Base-by-base conservation (phyloP, 2,113 vertebrate genomes). In the Symphodus melops region DNA sequence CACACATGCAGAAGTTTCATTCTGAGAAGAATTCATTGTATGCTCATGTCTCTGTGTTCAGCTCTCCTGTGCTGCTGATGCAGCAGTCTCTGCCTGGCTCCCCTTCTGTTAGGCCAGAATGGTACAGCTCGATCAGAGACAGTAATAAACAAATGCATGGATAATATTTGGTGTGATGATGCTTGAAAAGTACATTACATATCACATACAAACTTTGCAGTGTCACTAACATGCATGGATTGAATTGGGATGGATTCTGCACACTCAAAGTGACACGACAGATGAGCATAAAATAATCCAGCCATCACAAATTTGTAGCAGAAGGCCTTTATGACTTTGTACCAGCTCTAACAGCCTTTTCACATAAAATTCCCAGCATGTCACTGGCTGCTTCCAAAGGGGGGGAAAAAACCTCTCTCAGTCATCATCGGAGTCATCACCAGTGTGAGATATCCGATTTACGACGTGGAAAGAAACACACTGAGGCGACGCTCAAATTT, bases 391-490 rank as follows among this genome's bases (percentile, higher is more conserved):
- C 65, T 65, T 83, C 55, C 58, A 79, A 63, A 16, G 3, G 55
- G 69, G 67, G 17, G 81, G 76, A 72, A 53, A 54, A 37, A 52
- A 44, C 28, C 28, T 33, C 28, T 33, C 28, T 36, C 56, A 42
- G 70, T 78, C 83, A 59, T 73, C 82, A 48, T 89, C 73, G 72
- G 67, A 73, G 59, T 72, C 82, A 71, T 77, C 81, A 57, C 65
- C 63, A 52, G 80, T 73, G 67, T 63, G 68, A 88, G 75, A 84
- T 78, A 89, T 74, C 70, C 79, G 74, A 89, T 92, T 92, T 89
- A 89, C 70, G 72, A 83, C 33, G 56, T 89, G 89, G 86, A 90
- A 85, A 86, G 77, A 87, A 88, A 82, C 68, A 71, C 73, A 77
- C 51, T 12, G 70, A 92, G 69, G 36, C 68, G 70, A 79, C 52